Conservation (phyloP, 2,888 invertebrate genomes). For the Scaptomyza tumidula region DNA sequence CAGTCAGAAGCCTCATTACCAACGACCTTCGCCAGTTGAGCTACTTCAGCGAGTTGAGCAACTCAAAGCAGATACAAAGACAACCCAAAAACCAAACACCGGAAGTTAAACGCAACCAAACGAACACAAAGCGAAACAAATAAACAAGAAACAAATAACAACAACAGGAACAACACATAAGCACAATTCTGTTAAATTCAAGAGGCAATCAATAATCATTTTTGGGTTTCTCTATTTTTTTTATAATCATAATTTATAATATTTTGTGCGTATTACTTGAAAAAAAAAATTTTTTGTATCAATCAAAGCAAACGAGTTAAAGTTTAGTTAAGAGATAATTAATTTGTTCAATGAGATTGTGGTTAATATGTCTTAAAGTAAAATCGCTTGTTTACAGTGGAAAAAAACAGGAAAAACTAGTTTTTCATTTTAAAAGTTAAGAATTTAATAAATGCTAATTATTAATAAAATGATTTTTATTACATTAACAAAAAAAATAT, state of each 20-base stretch:
- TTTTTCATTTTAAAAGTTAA: not conserved
- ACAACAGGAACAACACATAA: slow-evolving; percentile 8
- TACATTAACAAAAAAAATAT: not conserved
- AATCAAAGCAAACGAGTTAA: not conserved
- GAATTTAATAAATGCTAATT: not conserved
- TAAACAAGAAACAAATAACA: slow-evolving; percentile 7
- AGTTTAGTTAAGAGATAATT: not conserved
- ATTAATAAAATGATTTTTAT: not conserved
- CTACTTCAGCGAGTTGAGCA: slow-evolving; percentile 58
- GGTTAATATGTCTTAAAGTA: not conserved
- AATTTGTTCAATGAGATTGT: not conserved
- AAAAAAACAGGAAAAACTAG: not conserved
- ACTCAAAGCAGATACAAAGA: slow-evolving; percentile 56
- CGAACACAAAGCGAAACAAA: slow-evolving; percentile 22
- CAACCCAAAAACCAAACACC: slow-evolving; percentile 32
- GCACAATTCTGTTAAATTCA: slow-evolving; percentile 32
- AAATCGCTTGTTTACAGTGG: not conserved
- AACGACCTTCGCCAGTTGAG: slow-evolving; percentile 64
- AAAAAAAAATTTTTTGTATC: not conserved
- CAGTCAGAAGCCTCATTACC: slow-evolving; percentile 32
- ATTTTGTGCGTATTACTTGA: slow-evolving; percentile 3
- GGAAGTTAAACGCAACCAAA: slow-evolving; percentile 53
- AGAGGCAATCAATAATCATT: slow-evolving; percentile 57
- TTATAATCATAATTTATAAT: slow-evolving; percentile 5
- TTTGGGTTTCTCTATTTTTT: slow-evolving; percentile 1